Evolutionary conservation across 2,888 invertebrate species (phyloP), one percentile per base, ranked within the genome.

Genomic region (Dasysyrphus tricinctus): DNA sequence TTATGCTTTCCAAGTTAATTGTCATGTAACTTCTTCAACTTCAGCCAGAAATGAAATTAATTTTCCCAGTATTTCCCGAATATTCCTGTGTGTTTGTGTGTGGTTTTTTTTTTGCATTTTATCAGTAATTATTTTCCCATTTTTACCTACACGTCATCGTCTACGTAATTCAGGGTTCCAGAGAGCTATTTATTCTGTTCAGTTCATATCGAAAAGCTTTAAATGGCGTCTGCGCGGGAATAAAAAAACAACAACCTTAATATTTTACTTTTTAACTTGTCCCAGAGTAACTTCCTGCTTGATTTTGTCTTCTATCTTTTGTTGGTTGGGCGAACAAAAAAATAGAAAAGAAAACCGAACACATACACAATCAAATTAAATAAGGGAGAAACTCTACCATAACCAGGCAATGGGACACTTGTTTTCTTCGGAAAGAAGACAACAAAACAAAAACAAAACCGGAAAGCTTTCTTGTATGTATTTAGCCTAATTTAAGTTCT

Each of bases 381-480:
- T 37, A 34, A 69, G 69, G 67, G 54, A 77, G 51, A 54, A 74
- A 69, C 76, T 72, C 75, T 32, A 67, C 54, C 54, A 29, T 54
- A 32, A 54, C 54, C 39, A 81, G 77, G 85, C 85, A 85, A 85
- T 85, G 80, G 85, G 81, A 80, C 85, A 85, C 85, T 85, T 85
- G 85, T 85, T 85, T 79, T 85, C 67, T 70, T 77, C 49, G 44
- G 61, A 69, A 73, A 59, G 47, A 73, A 85, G 81, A 39, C 76
- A 85, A 61, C 76, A 85, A 81, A 85, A 80, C 80, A 81, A 61
- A 77, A 81, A 85, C 67, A 81, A 77, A 44, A 80, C 76, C 73
- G 77, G 65, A 85, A 77, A 85, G 85, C 85, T 85, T 77, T 80
- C 61, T 74, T 49, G 56, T 85, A 74, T 77, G 73, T 81, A 74